Conservation (phyloP, 2,888 invertebrate species). For the Drosophila diplacantha region DNA sequence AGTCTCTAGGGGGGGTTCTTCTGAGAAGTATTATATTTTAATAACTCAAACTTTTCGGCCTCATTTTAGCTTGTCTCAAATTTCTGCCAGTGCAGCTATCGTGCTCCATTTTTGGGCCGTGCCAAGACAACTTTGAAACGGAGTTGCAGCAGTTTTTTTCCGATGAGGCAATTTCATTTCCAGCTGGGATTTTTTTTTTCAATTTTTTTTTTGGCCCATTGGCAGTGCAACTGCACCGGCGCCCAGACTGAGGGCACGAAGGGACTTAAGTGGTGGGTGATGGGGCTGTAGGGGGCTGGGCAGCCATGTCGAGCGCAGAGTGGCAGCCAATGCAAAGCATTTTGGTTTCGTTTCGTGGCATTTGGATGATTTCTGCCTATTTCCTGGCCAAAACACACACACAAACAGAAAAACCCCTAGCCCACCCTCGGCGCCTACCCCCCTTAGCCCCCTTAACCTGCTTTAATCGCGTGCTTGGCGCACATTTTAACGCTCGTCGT, state of each 20-base stretch:
- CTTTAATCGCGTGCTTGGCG: constrained; percentile 64
- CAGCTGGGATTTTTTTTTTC: constrained; percentile 16
- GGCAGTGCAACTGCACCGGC: constrained; percentile 32
- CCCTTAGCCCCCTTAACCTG: constrained; percentile 9
- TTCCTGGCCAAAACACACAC: constrained; percentile 43
- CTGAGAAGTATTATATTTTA: background rate
- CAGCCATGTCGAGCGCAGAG: background rate
- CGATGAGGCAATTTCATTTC: constrained; percentile 30
- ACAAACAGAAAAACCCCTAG: background rate
- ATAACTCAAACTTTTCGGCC: background rate
- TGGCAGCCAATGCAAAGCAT: constrained; percentile 17
- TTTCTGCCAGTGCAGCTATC: constrained; percentile 37
- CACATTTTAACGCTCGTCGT: constrained; percentile 64
- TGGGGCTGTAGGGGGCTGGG: constrained; percentile 10
- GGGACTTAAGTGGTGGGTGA: background rate
- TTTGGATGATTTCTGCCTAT: constrained; percentile 68
- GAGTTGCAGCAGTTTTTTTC: constrained; percentile 23
- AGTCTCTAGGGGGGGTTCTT: too few species aligned
- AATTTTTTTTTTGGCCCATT: background rate
- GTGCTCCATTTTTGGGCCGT: constrained; percentile 63
- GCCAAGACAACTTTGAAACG: constrained; percentile 39
- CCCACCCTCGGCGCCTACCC: background rate
- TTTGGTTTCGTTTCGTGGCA: constrained; percentile 59
- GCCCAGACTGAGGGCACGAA: background rate
- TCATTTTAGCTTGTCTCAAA: background rate